A percentile compares a stretch with the other conserved stretches of the same genome.
phyloP scores from a whole-genome alignment of 2,888 invertebrate genomes.

The Plagiodera versicolora region DNA sequence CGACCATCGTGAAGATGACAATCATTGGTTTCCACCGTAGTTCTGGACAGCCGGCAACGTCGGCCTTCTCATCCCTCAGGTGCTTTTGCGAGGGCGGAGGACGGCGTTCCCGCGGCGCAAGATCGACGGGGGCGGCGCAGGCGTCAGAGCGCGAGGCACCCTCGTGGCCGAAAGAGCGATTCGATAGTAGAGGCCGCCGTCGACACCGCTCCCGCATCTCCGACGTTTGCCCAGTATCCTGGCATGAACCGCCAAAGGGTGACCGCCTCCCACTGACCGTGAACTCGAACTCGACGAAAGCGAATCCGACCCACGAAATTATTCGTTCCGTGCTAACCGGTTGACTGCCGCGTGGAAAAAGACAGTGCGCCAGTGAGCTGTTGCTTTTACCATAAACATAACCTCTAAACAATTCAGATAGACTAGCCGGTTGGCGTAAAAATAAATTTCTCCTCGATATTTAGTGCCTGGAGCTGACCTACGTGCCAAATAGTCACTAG shows the following conservation, averaged over 20 bases:
- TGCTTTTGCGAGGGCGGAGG: constrained; percentile 37
- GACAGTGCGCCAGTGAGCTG: constrained; percentile 30
- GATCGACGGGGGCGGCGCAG: constrained; percentile 46
- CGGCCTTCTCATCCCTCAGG: constrained; percentile 33
- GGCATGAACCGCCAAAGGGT: constrained; percentile 46
- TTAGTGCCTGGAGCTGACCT: constrained; percentile 47
- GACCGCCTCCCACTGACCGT: constrained; percentile 29
- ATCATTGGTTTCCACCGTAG: too few species aligned
- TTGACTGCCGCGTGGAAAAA: not conserved
- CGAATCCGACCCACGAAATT: constrained; percentile 31
- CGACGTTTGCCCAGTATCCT: constrained; percentile 49
- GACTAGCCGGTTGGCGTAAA: too few species aligned
- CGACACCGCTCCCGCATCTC: constrained; percentile 50
- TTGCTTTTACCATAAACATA: constrained; percentile 29
- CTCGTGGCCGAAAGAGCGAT: constrained; percentile 52
- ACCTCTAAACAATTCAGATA: constrained; percentile 20
- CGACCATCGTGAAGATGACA: too few species aligned
- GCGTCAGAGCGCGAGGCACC: constrained; percentile 49
- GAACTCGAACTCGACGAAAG: constrained; percentile 9
- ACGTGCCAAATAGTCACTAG: constrained; percentile 37
- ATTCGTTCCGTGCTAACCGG: constrained; percentile 30
- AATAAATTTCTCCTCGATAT: too few species aligned
- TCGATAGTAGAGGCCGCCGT: constrained; percentile 55
- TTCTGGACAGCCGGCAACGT: constrained; percentile 5
- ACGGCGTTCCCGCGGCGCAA: constrained; percentile 42